Evolutionary conservation across 1,140 invertebrate genomes (phyloP), one percentile per base, ranked within the genome.

Genomic region (Drosophila suzukii): DNA sequence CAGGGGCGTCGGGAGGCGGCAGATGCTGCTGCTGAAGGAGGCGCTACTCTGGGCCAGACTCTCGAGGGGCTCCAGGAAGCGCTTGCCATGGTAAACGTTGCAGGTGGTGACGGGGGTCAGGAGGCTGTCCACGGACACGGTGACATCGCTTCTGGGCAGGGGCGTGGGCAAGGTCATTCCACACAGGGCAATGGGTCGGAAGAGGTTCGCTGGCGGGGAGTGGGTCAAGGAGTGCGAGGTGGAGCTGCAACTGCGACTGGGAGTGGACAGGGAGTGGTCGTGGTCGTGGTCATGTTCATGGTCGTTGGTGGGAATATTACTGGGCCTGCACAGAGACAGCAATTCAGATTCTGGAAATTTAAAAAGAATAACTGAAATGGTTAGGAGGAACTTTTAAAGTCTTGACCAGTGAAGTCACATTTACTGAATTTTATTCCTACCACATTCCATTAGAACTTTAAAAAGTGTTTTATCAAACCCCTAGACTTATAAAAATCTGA

Each of bases 1-100:
- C 13, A 88, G 43, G 27, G 82, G 83, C 11, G 84, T 90, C 50
- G 84, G 74, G 47, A 81, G 59, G 17, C 74, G 84, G 32, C 65
- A 75, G 34, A 91, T 68, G 57, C 89, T 82, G 72, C 85, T 91
- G 63, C 72, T 89, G 41, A 91, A 91, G 51, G 84, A 89, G 41
- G 81, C 83, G 36, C 78, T 82, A 53, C 75, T 79, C 15, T 85
- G 77, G 46, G 84, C 63, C 13, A 85, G 55, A 38, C 65, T 82
- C 32, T 41, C 75, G 12, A 88, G 62, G 0, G 85, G 79, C 50
- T 91, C 82, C 61, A 91, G 68, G 15, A 90, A 91, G 0, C 90
- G 74, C 65, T 72, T 83, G 60, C 90, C 90, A 32, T 90, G 90
- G 38, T 91, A 91, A 7, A 91, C 59, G 8, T 76, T 74, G 46